Evolutionary conservation across 92 coral and sea anemone genomes (phyloP).

Genomic region (Heteractis magnifica): DNA sequence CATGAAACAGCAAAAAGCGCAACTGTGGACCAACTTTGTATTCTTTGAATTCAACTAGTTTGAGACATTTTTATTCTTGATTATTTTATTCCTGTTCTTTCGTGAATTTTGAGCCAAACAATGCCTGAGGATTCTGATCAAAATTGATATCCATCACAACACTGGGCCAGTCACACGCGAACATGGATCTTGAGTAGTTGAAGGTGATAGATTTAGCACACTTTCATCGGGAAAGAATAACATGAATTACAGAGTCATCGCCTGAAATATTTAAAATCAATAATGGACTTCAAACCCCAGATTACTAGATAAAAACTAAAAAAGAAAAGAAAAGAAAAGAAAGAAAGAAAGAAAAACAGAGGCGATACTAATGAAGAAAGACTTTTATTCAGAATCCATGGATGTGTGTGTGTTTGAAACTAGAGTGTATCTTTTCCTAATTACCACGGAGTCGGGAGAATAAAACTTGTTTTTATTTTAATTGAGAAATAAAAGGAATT

Average conservation of each 20-base stretch:
- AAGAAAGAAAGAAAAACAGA: not conserved
- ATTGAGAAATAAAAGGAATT: not conserved
- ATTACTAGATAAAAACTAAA: not conserved
- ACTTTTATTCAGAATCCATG: not conserved
- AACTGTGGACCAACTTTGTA: not conserved
- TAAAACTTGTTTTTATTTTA: not conserved
- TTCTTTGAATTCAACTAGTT: not conserved
- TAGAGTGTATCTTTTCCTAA: not conserved
- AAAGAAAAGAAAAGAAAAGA: not conserved
- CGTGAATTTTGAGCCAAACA: not conserved
- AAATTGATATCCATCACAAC: not conserved
- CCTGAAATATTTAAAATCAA: not conserved
- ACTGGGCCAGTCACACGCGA: not conserved
- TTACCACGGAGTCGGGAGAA: not conserved
- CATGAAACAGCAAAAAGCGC: constrained; percentile 7
- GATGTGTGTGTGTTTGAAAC: not conserved
- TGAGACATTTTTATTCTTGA: not conserved
- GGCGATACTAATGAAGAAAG: not conserved
- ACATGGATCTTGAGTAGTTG: not conserved
- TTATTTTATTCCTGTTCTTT: not conserved
- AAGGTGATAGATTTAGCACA: not conserved
- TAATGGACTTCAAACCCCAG: not conserved
- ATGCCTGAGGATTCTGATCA: constrained; percentile 1
- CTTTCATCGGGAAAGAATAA: not conserved
- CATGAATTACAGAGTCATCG: not conserved